Evolutionary conservation across 2,888 invertebrate genomes (phyloP).

Genomic region (Hololepta plana): DNA sequence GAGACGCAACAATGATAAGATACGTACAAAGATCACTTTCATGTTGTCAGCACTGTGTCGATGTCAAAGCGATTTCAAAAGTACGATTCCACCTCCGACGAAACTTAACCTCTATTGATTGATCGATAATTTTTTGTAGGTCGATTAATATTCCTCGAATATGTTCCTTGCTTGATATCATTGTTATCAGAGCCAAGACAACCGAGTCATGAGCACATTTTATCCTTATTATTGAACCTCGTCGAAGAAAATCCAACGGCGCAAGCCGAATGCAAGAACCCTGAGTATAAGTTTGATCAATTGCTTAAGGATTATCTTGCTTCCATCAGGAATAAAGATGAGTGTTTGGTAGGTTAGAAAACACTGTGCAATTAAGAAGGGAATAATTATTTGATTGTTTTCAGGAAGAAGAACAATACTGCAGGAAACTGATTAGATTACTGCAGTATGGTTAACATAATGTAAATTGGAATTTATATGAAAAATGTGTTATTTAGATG

Average conservation of each 20-base stretch:
- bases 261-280: conserved; percentile 25
- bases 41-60: conserved; percentile 42
- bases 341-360: conserved; percentile 20
- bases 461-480: too few relatives aligned
- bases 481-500: too few relatives aligned
- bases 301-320: conserved; percentile 24
- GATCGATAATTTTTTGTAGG: conserved; percentile 13
- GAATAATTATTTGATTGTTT: conserved; percentile 7
- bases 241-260: conserved; percentile 26
- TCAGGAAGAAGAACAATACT: conserved; percentile 15
- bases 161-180: conserved; percentile 13
- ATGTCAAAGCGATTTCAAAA: conserved; percentile 12
- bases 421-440: conserved; percentile 10
- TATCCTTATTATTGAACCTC: conserved; percentile 28
- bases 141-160: conserved; percentile 17
- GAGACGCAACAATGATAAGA: conserved; percentile 34
- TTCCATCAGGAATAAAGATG: conserved; percentile 25
- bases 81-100: background rate
- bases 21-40: conserved; percentile 56
- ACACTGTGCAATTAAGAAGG: conserved; percentile 2
- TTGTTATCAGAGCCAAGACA: conserved; percentile 11
- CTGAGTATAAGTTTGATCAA: conserved; percentile 24
- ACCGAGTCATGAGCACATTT: conserved; percentile 31
- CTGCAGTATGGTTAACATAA: too few relatives aligned
- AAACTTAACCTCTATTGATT: conserved; percentile 5